Evolutionary conservation across 2,113 vertebrate species (phyloP).

Genomic region (Bufo gargarizans): DNA sequence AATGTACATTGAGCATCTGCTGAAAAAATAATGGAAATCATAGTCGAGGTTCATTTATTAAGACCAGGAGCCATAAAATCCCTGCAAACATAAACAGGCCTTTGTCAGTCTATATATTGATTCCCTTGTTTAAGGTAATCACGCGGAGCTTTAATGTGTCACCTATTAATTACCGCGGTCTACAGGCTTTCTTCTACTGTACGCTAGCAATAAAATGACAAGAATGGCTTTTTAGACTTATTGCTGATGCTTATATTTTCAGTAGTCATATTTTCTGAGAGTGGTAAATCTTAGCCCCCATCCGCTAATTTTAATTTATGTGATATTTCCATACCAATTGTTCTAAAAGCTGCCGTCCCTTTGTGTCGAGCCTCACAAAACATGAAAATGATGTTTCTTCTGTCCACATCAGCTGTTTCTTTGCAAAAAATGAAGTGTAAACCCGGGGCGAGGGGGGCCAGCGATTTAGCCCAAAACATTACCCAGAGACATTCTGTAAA

Average conservation of each 20-base stretch:
- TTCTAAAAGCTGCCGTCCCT: not conserved
- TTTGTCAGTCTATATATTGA: conserved; percentile 46
- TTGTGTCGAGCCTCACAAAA: not conserved
- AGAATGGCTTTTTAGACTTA: conserved; percentile 1
- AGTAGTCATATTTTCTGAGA: not conserved
- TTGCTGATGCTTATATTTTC: conserved; percentile 9
- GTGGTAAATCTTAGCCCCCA: not conserved
- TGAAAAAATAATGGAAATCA: conserved; percentile 1
- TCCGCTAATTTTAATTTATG: not conserved
- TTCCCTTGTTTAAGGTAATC: conserved; percentile 38
- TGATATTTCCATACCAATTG: conserved; percentile 1
- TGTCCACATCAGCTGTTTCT: not conserved
- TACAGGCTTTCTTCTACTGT: conserved; percentile 25
- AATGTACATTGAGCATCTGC: conserved; percentile 20
- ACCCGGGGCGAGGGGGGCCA: conserved; percentile 60
- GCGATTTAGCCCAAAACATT: conserved; percentile 74
- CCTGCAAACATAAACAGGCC: conserved; percentile 26
- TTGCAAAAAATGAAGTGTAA: not conserved
- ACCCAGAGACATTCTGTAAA: conserved; percentile 77
- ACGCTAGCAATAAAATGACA: conserved; percentile 1
- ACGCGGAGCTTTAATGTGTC: conserved; percentile 41
- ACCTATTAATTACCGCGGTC: conserved; percentile 33
- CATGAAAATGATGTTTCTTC: not conserved
- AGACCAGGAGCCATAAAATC: conserved; percentile 25
- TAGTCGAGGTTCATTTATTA: conserved; percentile 23